These are phyloP conservation scores for Sthenelais limicola DNA, from an alignment of 2,888 invertebrate species.

Conservation along the genomic window DNA sequence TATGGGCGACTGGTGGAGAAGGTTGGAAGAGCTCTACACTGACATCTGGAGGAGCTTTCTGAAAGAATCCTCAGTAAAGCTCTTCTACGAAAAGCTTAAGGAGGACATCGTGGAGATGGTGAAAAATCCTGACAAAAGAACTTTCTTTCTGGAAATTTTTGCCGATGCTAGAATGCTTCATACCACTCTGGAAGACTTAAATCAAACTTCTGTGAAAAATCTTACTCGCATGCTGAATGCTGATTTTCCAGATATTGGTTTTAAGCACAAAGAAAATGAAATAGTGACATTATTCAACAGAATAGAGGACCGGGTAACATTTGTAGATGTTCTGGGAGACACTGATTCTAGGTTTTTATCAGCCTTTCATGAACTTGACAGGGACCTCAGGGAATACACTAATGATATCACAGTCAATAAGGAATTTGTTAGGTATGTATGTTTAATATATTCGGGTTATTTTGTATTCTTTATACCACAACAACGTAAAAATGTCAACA, in stretches of 20 bases:
- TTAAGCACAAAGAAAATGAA: conserved; percentile 15
- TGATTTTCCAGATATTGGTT: conserved; percentile 30
- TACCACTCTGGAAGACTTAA: conserved; percentile 15
- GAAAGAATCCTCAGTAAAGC: conserved; percentile 55
- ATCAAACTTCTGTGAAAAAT: conserved; percentile 36
- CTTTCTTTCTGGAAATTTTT: conserved; percentile 25
- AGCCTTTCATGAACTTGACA: conserved; percentile 50
- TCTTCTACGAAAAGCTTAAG: conserved; percentile 52
- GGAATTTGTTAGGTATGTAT: conserved; percentile 54
- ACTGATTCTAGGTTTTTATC: conserved; percentile 54
- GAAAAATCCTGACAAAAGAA: conserved; percentile 8
- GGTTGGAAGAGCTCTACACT: conserved; percentile 46
- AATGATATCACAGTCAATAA: conserved; percentile 54
- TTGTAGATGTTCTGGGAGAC: conserved; percentile 52
- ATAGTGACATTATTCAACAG: conserved; percentile 20
- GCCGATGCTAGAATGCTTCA: conserved; percentile 31
- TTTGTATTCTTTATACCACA: no score
- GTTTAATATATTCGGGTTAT: no score
- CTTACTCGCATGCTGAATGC: conserved; percentile 31
- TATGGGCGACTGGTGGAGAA: conserved; percentile 56
- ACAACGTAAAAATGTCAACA: no score
- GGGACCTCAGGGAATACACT: conserved; percentile 50
- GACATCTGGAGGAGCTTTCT: conserved; percentile 56
- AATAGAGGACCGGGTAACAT: conserved; percentile 48
- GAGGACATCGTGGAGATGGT: conserved; percentile 28